A percentile compares a stretch with the other conserved stretches of the same genome.
phyloP scores from a whole-genome alignment of 2,113 vertebrate species.

The Manacus vitellinus region DNA sequence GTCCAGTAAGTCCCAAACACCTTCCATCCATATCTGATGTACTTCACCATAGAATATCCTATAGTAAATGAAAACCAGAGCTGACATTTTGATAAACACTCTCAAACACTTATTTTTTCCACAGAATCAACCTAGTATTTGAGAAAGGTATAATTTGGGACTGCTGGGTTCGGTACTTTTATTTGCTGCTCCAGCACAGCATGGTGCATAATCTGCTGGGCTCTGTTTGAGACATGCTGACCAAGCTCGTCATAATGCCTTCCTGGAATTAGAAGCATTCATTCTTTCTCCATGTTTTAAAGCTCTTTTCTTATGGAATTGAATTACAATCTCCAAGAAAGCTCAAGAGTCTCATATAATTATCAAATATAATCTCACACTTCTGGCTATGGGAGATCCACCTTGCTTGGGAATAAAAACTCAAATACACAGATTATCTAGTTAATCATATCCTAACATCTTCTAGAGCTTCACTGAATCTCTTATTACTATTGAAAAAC shows the following conservation, averaged over 20 bases:
- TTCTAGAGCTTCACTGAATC: constrained; percentile 12
- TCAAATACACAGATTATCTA: constrained; percentile 54
- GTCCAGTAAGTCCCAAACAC: not conserved
- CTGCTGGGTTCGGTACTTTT: not conserved
- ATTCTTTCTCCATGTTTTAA: constrained; percentile 33
- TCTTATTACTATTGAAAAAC: constrained; percentile 30
- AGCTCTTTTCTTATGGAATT: constrained; percentile 30
- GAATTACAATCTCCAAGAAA: constrained; percentile 57
- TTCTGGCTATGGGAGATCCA: constrained; percentile 13
- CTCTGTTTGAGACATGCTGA: not conserved
- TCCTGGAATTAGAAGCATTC: constrained; percentile 21
- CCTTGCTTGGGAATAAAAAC: constrained; percentile 61
- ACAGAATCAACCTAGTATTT: not conserved
- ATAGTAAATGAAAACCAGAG: not conserved
- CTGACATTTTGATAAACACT: not conserved
- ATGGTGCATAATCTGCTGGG: not conserved
- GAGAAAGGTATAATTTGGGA: not conserved
- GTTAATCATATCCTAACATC: constrained; percentile 11
- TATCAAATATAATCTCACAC: constrained; percentile 62
- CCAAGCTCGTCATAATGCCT: not conserved
- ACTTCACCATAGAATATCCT: not conserved
- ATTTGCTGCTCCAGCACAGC: not conserved
- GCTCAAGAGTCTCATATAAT: constrained; percentile 50
- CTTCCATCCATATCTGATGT: not conserved
- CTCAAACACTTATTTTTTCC: not conserved